Conservation (phyloP, 1,140 invertebrate genomes). For the Papilio dardanus region DNA sequence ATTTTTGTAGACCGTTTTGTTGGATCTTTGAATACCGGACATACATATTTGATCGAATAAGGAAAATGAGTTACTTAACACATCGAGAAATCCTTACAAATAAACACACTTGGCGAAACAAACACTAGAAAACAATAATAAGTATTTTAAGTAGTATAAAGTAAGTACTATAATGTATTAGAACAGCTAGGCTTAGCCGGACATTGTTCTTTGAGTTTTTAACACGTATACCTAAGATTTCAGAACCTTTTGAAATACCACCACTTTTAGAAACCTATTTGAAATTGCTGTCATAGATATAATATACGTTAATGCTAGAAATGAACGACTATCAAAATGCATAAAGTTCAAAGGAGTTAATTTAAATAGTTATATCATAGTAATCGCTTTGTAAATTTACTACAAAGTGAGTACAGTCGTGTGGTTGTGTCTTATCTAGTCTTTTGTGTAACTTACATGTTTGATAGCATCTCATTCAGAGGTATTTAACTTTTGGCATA, state of each 20-base stretch:
- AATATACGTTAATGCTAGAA: neutral
- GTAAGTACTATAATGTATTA: no score
- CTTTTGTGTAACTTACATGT: neutral
- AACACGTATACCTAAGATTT: neutral
- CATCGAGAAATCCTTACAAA: neutral
- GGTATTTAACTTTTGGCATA: neutral
- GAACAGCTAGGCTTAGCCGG: no score
- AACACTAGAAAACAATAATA: no score
- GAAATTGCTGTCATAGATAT: neutral
- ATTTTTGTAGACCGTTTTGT: neutral
- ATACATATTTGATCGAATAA: neutral
- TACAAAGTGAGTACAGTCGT: neutral
- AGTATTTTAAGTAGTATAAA: no score
- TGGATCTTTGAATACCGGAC: neutral
- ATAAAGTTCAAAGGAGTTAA: neutral
- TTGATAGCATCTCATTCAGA: neutral
- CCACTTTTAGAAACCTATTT: neutral
- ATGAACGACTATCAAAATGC: neutral
- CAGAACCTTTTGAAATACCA: neutral
- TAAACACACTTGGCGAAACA: no score
- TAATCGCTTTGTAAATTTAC: neutral
- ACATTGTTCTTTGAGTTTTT: no score
- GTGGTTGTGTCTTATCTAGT: neutral
- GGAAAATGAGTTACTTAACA: neutral
- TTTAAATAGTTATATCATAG: neutral